Base-by-base conservation (phyloP, 37 sponge, comb jelly and placozoan genomes). In the Diacarnus erythraeanus region DNA sequence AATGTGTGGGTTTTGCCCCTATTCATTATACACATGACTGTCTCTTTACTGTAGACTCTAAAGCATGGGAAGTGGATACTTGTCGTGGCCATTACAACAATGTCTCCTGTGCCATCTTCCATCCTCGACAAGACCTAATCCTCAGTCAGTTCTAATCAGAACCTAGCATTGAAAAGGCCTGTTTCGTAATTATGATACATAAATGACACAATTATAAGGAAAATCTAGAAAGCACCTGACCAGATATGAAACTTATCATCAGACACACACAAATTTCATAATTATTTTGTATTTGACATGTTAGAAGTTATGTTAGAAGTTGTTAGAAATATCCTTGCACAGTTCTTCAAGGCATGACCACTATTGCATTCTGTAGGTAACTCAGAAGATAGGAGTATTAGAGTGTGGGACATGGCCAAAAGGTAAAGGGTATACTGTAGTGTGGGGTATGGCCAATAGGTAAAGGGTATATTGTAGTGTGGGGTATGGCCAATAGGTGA, bases 11-110 rank as follows among this genome's bases (percentile, higher is more conserved):
- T 47, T 15, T 47, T 6, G 51, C 10, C 51, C 51, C 10, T 15
- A n/a, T n/a, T n/a, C n/a, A n/a, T n/a, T n/a, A n/a, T n/a, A n/a
- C n/a, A n/a, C n/a, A n/a, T n/a, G n/a, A n/a, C 17, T 71, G 42
- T 25, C 5, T n/a, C 51, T 38, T n/a, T 71, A 22, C 22, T 42
- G 29, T 80, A 90, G 98, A 98, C 77, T 80, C 94, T 44, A 93
- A 86, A 68, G 99, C 99, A 0, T 98, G 99, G 96, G 99, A 95
- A 76, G 99, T 98, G 68, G 99, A 98, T 79, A 96, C 99, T 33
- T 98, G 99, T 59, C 66, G 99, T 40, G 99, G 99, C 29, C 99
- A 98, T 77, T 98, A 89, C 84, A 98, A 95, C 82, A 98, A 98
- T 79, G 99, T 98, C 51, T 93, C 92, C 78, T 89, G 92, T 38